Evolutionary conservation across 2,888 invertebrate species (phyloP), one percentile per base, ranked within the genome.

Genomic region (Mesorhabditis spiculigera): DNA sequence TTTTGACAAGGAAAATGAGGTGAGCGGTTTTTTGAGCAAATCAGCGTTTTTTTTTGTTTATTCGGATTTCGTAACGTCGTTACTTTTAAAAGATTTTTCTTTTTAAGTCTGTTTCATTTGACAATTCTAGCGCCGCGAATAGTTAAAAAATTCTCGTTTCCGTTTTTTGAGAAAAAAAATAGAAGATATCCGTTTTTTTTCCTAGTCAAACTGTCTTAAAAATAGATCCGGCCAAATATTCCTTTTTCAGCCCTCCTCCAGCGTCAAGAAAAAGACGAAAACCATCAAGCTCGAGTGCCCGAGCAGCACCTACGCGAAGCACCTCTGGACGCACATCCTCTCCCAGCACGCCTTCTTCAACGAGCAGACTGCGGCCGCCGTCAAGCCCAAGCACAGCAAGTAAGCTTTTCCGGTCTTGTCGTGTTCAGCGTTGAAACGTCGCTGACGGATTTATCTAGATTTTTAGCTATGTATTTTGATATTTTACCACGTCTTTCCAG

Each of bases 341-440:
- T 95, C 96, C 86, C 96, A 96, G 88, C 93, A 95, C 91, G 89
- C 95, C 79, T 97, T 97, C 89, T 97, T 95, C 88, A 96, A 95
- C 65, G 80, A 76, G 68, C 66, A 74, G 16, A 69, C 68, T 5
- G 80, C 81, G 28, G 68, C 68, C 5, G 68, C 72, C 13, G 78
- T 84, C 69, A 82, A 82, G 71, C 76, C 80, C 45, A 77, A 76
- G 67, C 82, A 82, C 72, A 81, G 81, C 45, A 82, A 79, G 82
- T 81, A 13, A 66, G 73, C 8, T 66, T 4, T 10, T 6, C 67
- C 45, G 8, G 45, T 28, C n/a, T 65, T 67, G 5, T 50, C 8
- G 50, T 13, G 8, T 8, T 10, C 6, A 63, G 63, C 28, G 6
- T 13, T 13, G n/a, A 16, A 28, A 63, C 8, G 10, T 28, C 3